Evolutionary conservation across 2,113 vertebrate species (phyloP).

Genomic region (Hoplias malabaricus): DNA sequence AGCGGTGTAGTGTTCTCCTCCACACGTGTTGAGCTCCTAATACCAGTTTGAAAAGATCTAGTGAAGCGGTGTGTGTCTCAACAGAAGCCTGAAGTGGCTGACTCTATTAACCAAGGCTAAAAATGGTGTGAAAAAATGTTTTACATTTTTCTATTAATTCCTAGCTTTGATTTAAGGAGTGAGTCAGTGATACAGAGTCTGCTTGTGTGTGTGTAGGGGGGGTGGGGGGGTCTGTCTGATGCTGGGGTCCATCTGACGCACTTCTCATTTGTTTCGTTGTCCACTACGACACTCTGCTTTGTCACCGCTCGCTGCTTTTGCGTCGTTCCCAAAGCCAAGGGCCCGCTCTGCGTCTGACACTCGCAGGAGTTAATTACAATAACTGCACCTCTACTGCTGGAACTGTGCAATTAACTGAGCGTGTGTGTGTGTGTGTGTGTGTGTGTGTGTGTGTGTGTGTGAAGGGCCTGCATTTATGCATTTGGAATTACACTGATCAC

Average conservation of each 20-base stretch:
- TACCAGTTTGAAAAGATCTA: too few relatives aligned
- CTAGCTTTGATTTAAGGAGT: neutral
- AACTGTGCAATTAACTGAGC: slow-evolving; percentile 67
- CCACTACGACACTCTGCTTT: neutral
- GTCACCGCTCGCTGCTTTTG: slow-evolving; percentile 2
- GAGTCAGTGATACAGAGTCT: neutral
- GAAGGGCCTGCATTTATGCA: slow-evolving; percentile 49
- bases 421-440: neutral
- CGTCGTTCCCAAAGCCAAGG: slow-evolving; percentile 50
- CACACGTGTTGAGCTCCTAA: too few relatives aligned
- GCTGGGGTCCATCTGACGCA: neutral
- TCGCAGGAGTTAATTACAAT: slow-evolving; percentile 69
- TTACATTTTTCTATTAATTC: neutral
- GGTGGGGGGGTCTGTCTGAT: neutral
- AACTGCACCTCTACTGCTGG: slow-evolving; percentile 57
- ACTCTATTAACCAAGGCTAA: too few relatives aligned
- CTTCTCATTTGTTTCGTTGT: slow-evolving; percentile 7
- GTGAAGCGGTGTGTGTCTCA: too few relatives aligned
- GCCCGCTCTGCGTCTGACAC: slow-evolving; percentile 65
- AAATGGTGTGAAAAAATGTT: too few relatives aligned
- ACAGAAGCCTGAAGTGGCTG: too few relatives aligned
- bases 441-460: slow-evolving; percentile 14
- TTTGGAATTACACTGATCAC: slow-evolving; percentile 39
- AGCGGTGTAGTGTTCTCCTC: too few relatives aligned
- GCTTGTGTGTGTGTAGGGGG: neutral